Percentiles rank a stretch among this genome's conserved stretches.
phyloP scores from a whole-genome alignment of 2,797 vertebrate species.

The Microcaecilia unicolor region DNA sequence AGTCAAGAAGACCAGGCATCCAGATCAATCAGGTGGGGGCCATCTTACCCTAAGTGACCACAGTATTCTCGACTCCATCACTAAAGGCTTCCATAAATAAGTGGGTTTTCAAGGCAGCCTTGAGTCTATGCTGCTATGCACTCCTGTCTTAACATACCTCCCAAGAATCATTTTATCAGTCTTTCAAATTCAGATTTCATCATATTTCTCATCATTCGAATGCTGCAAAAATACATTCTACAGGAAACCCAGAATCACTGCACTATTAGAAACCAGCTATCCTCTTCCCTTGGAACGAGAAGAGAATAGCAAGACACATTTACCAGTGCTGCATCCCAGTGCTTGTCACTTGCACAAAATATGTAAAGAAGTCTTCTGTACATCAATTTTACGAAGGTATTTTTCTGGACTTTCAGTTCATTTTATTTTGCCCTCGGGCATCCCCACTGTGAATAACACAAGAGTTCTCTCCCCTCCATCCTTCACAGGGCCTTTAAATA shows the following conservation, averaged over 20 bases:
- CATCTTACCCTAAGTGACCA: no score
- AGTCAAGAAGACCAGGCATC: no score
- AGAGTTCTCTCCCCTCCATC: slow-evolving; percentile 15
- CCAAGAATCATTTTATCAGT: no score
- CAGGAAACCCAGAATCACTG: slow-evolving; percentile 23
- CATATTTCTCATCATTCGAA: no score
- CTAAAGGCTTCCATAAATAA: no score
- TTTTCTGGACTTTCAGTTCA: slow-evolving; percentile 17
- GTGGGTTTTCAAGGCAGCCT: no score
- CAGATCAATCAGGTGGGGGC: no score
- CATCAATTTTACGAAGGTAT: slow-evolving; percentile 21
- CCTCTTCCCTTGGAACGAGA: neutral
- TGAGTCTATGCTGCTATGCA: no score
- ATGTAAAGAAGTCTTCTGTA: neutral
- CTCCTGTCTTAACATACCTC: no score
- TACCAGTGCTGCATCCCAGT: neutral
- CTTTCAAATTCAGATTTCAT: no score
- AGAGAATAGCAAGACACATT: slow-evolving; percentile 1
- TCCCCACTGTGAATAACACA: slow-evolving; percentile 15
- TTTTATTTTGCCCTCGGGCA: slow-evolving; percentile 32
- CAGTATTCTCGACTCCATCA: no score
- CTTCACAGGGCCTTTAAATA: slow-evolving; percentile 15
- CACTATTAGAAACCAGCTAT: neutral
- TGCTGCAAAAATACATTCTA: no score
- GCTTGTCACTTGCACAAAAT: neutral